Conservation (phyloP, 2,113 vertebrate genomes). For the Rhegmatorhina hoffmannsi region DNA sequence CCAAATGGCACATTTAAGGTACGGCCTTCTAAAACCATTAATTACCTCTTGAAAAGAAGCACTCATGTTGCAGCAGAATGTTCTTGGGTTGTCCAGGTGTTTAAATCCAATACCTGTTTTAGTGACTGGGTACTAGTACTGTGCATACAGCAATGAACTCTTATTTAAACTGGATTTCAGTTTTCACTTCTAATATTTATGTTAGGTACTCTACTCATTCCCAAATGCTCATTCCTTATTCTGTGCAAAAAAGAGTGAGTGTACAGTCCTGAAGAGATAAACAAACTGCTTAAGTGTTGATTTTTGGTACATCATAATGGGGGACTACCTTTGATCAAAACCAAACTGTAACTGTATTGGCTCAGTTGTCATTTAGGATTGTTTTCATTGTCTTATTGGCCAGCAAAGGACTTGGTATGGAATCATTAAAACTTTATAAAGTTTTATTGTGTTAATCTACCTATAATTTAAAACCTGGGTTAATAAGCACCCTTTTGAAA, state of each 20-base stretch:
- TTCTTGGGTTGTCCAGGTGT: neutral
- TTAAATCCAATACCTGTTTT: neutral
- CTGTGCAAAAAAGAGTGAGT: fast-evolving
- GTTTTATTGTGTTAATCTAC: neutral
- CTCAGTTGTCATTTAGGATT: neutral
- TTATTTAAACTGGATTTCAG: neutral
- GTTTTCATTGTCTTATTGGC: neutral
- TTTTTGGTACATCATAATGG: fast-evolving
- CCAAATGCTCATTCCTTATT: fast-evolving
- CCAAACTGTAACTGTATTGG: fast-evolving
- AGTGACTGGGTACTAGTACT: neutral
- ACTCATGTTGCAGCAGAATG: neutral
- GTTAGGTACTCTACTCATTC: fast-evolving
- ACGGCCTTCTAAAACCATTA: neutral
- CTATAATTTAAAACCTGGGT: neutral
- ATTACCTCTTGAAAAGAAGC: neutral
- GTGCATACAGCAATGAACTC: neutral
- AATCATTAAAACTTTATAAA: neutral
- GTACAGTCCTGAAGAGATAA: neutral
- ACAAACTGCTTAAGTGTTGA: neutral
- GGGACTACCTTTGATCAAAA: neutral
- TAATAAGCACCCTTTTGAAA: neutral
- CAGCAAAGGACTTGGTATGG: fast-evolving
- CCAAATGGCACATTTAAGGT: conserved; percentile 98
- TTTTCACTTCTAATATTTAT: neutral